Evolutionary conservation across 2,888 invertebrate species (phyloP).

Genomic region (Oeneis ivallda): DNA sequence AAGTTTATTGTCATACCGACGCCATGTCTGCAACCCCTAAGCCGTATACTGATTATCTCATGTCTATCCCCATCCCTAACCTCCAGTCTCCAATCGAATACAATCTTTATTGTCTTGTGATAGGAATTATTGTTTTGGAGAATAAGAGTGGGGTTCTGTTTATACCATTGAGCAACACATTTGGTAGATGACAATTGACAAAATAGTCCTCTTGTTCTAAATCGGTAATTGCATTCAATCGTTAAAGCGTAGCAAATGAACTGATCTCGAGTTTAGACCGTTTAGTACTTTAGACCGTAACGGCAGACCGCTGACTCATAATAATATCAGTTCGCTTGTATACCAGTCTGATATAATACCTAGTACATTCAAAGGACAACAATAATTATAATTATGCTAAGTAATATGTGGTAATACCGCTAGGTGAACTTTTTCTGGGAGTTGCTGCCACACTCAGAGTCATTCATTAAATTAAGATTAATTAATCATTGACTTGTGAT

Average conservation of each 20-base stretch:
- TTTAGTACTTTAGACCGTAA: too few species aligned
- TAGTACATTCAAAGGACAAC: too few species aligned
- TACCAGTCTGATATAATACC: too few species aligned
- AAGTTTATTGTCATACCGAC: constrained; percentile 6
- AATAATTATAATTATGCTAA: too few species aligned
- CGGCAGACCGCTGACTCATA: too few species aligned
- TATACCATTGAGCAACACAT: background rate
- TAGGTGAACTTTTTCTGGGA: too few species aligned
- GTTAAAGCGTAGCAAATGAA: background rate
- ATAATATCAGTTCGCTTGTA: too few species aligned
- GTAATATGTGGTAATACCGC: too few species aligned
- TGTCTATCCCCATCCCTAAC: constrained; percentile 15
- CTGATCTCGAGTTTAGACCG: background rate
- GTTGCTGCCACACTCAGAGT: too few species aligned
- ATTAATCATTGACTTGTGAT: too few species aligned
- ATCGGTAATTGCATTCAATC: background rate
- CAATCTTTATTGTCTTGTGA: constrained; percentile 37
- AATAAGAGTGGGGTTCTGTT: constrained; percentile 32
- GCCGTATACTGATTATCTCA: constrained; percentile 1
- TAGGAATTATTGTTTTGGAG: constrained; percentile 39
- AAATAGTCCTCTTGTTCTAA: background rate
- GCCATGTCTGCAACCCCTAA: background rate
- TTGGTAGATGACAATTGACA: background rate
- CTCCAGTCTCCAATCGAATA: constrained; percentile 30
- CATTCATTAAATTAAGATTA: too few species aligned